Base-by-base conservation (phyloP, 2,888 invertebrate genomes). In the Drosophila cognata region DNA sequence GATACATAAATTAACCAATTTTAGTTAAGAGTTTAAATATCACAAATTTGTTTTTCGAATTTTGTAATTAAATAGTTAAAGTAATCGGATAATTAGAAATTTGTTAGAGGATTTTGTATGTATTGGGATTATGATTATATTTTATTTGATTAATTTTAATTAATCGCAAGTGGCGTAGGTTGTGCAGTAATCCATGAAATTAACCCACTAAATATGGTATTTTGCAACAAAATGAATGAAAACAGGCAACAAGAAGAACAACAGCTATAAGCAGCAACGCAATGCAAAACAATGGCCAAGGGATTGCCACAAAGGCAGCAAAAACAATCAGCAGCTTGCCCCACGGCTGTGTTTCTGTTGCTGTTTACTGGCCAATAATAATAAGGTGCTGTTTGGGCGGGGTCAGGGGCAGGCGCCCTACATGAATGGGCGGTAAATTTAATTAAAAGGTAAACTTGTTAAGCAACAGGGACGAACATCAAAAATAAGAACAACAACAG, bases 401-500 rank as follows among this genome's bases (percentile, higher is more conserved):
- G 51, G 18, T 38, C 38, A 21, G 13, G 38, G n/a, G 25, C 33
- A 21, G 35, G 1, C 43, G n/a, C 64, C 21, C 65, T 56, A 65
- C 77, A 67, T 67, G 67, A 71, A 78, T 78, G 82, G 87, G 84
- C 65, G 71, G 68, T 46, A 76, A 89, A 87, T 89, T 89, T 85
- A 85, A 85, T 85, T 85, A 85, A 89, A 87, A 85, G 84, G 89
- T 84, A 89, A 89, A 84, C 88, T 89, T 80, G 87, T 78, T 84
- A 84, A 71, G 64, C 81, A 77, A 65, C 65, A 65, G 67, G 48
- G 71, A 73, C 62, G 58, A 64, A 10, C 65, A 52, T 13, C 11
- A 57, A 51, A n/a, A 65, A n/a, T 13, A 55, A 28, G 36, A 56
- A 41, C 36, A 48, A 38, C 25, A 61, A 11, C 53, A 63, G 33